These are phyloP conservation scores for Microctenopoma lineatum DNA, from an alignment of 2,797 vertebrate genomes.

Conservation along the genomic window DNA sequence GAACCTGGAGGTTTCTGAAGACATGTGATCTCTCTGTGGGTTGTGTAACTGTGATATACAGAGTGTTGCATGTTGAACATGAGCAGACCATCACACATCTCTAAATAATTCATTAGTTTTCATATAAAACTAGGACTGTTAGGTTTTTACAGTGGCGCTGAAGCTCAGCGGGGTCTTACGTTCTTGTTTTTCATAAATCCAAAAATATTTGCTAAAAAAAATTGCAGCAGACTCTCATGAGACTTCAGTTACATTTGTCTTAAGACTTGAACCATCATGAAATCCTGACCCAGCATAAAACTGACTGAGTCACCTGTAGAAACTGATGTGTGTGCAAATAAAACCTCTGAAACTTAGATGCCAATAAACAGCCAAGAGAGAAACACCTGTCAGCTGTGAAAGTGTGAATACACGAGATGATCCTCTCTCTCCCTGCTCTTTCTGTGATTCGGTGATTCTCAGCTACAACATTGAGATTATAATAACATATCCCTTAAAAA, in stretches of 20 bases:
- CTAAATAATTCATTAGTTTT: neutral
- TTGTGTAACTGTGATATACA: slow-evolving; percentile 36
- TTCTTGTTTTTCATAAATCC: neutral
- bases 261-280: no score
- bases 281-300: neutral
- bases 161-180: neutral
- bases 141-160: no score
- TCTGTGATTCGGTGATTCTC: no score
- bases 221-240: neutral
- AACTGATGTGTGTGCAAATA: neutral
- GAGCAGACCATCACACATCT: neutral
- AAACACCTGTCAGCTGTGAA: no score
- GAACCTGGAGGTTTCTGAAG: neutral
- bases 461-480: no score
- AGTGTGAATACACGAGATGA: no score
- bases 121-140: no score
- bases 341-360: neutral
- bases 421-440: no score
- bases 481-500: no score
- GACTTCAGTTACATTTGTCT: no score
- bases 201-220: no score
- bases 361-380: neutral
- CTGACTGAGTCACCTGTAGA: no score
- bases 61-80: slow-evolving; percentile 1
- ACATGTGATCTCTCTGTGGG: slow-evolving; percentile 23